A percentile compares a stretch with the other conserved stretches of the same genome.
These are phyloP conservation scores for Paratilapia polleni DNA, from an alignment of 2,113 vertebrate genomes.

Conservation along the genomic window DNA sequence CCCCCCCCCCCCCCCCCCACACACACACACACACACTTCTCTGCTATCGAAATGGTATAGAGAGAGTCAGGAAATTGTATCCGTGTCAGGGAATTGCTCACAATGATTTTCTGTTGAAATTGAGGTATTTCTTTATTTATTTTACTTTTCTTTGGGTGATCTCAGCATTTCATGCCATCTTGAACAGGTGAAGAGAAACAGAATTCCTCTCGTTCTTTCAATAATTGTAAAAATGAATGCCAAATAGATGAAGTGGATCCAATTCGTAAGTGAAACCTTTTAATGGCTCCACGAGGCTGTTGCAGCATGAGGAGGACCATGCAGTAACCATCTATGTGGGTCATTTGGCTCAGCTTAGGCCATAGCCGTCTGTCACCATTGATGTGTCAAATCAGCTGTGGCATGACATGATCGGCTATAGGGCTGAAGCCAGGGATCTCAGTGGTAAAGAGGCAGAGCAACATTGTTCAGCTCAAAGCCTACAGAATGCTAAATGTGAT, in stretches of 20 bases:
- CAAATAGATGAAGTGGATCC: constrained; percentile 20
- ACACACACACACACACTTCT: too few species aligned
- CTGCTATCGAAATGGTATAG: constrained; percentile 23
- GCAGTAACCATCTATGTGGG: constrained; percentile 45
- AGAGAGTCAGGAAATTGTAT: constrained; percentile 32
- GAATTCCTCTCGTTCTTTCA: not conserved
- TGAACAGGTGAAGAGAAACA: not conserved
- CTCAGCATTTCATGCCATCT: constrained; percentile 5
- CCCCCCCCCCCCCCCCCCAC: too few species aligned
- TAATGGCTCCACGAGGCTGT: not conserved
- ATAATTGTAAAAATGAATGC: not conserved
- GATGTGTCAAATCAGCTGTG: constrained; percentile 61
- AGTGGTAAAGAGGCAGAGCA: not conserved
- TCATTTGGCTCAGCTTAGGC: constrained; percentile 50
- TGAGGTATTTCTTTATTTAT: constrained; percentile 18
- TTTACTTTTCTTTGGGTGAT: not conserved
- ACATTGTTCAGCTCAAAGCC: not conserved
- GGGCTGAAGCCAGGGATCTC: constrained; percentile 16
- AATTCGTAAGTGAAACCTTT: not conserved
- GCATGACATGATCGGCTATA: constrained; percentile 20
- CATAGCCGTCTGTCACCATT: constrained; percentile 48
- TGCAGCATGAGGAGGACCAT: not conserved
- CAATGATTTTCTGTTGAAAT: constrained; percentile 45
- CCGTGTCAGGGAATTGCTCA: constrained; percentile 43
- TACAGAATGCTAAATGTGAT: constrained; percentile 11